Evolutionary conservation across 2,888 invertebrate species (phyloP).

Genomic region (Sisyra nigra): DNA sequence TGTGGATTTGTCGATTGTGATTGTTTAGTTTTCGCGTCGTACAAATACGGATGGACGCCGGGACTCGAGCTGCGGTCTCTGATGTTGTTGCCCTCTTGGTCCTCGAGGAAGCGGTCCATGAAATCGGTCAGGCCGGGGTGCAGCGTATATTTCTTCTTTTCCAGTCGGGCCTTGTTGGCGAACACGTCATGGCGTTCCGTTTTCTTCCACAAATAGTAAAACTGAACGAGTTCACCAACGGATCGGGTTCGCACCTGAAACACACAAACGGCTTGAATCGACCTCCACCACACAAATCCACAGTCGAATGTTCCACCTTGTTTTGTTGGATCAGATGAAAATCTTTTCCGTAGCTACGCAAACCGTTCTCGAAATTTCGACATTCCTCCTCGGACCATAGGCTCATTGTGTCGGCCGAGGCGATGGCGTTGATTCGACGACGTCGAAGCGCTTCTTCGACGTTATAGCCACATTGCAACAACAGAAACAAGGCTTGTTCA

Average conservation of each 20-base stretch:
- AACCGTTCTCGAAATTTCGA: constrained; percentile 88
- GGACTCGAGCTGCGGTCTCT: constrained; percentile 58
- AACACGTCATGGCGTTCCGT: constrained; percentile 90
- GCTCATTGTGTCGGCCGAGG: constrained; percentile 57
- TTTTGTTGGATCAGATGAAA: constrained; percentile 88
- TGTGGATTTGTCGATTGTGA: neutral
- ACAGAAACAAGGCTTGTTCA: constrained; percentile 75
- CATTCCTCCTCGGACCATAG: constrained; percentile 97
- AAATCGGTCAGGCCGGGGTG: constrained; percentile 89
- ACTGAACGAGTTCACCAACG: constrained; percentile 92
- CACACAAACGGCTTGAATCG: constrained; percentile 13
- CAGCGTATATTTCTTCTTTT: constrained; percentile 82
- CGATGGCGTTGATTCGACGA: constrained; percentile 46
- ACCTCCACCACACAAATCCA: neutral
- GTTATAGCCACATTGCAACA: constrained; percentile 89
- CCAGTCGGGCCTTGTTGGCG: constrained; percentile 73
- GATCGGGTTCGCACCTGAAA: constrained; percentile 76
- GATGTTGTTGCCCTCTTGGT: constrained; percentile 46
- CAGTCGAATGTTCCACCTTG: constrained; percentile 40
- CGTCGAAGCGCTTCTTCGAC: constrained; percentile 83
- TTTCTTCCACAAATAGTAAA: constrained; percentile 96
- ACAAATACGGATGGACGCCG: constrained; percentile 32
- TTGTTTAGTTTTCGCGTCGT: neutral
- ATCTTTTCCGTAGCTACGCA: constrained; percentile 88
- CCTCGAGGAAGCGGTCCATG: constrained; percentile 84